phyloP scores from a whole-genome alignment of 2,888 invertebrate genomes.

The Lymantria dispar region DNA sequence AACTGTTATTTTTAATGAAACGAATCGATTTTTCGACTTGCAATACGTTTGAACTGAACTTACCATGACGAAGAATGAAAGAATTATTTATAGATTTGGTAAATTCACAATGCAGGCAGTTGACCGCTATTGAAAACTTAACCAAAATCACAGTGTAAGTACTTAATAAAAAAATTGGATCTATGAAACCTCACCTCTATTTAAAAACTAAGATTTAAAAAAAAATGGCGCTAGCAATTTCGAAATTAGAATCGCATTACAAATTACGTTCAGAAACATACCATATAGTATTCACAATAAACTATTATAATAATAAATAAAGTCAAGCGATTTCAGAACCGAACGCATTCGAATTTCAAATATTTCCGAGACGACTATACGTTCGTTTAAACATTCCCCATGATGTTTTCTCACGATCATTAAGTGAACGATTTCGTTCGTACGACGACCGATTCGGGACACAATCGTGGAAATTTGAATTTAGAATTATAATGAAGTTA shows the following conservation, averaged over 20 bases:
- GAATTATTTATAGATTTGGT: too few species aligned
- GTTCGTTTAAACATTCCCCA: constrained; percentile 32
- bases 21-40: constrained; percentile 15
- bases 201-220: too few species aligned
- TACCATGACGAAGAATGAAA: too few species aligned
- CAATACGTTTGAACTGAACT: too few species aligned
- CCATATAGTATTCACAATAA: constrained; percentile 1
- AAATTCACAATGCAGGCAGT: too few species aligned
- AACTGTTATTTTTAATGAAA: constrained; percentile 22
- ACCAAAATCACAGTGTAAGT: too few species aligned
- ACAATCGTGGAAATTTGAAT: constrained; percentile 27
- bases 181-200: too few species aligned
- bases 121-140: too few species aligned
- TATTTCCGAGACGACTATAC: constrained; percentile 35
- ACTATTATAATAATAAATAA: constrained; percentile 21
- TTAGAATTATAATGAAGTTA: constrained; percentile 10
- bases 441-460: constrained; percentile 22
- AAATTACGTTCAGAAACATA: background rate
- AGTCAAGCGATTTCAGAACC: constrained; percentile 19
- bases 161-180: too few species aligned
- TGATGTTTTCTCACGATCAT: constrained; percentile 48
- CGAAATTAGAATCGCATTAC: background rate
- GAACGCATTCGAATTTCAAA: constrained; percentile 42
- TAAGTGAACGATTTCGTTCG: constrained; percentile 32
- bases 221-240: background rate